Percentiles rank a stretch among this genome's conserved stretches.
Conservation (phyloP, 2,888 invertebrate genomes). For the Callimorpha dominula region DNA sequence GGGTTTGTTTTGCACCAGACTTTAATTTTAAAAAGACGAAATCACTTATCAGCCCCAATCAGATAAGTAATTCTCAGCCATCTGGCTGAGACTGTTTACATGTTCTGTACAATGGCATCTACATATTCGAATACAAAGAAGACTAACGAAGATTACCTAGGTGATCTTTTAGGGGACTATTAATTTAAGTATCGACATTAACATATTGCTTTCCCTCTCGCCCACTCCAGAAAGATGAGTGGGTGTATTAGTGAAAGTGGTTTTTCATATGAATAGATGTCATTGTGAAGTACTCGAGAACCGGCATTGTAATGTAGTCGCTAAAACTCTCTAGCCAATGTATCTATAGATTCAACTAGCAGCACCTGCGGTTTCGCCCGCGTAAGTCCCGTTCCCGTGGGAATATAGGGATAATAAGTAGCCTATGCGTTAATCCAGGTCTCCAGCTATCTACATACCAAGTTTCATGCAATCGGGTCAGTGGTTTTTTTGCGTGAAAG, state of each 20-base stretch:
- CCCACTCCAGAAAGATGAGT: slow-evolving; percentile 66
- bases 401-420: too few species aligned
- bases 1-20: too few species aligned
- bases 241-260: slow-evolving; percentile 77
- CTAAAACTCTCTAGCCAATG: slow-evolving; percentile 21
- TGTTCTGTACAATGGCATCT: neutral
- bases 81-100: neutral
- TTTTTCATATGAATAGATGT: slow-evolving; percentile 53
- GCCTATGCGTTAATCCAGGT: too few species aligned
- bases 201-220: slow-evolving; percentile 70
- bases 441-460: too few species aligned
- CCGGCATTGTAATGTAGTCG: slow-evolving; percentile 38
- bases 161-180: slow-evolving; percentile 19
- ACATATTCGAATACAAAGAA: neutral
- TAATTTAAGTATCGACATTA: slow-evolving; percentile 57
- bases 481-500: too few species aligned
- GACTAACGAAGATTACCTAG: too few species aligned
- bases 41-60: neutral
- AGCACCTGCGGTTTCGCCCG: too few species aligned
- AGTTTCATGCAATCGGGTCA: too few species aligned
- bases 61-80: neutral
- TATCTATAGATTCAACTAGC: slow-evolving; percentile 15
- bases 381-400: too few species aligned
- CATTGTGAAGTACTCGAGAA: slow-evolving; percentile 54
- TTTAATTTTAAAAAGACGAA: too few species aligned